Evolutionary conservation across 2,888 invertebrate species (phyloP), one percentile per base, ranked within the genome.

Genomic region (Drosophila limbata): DNA sequence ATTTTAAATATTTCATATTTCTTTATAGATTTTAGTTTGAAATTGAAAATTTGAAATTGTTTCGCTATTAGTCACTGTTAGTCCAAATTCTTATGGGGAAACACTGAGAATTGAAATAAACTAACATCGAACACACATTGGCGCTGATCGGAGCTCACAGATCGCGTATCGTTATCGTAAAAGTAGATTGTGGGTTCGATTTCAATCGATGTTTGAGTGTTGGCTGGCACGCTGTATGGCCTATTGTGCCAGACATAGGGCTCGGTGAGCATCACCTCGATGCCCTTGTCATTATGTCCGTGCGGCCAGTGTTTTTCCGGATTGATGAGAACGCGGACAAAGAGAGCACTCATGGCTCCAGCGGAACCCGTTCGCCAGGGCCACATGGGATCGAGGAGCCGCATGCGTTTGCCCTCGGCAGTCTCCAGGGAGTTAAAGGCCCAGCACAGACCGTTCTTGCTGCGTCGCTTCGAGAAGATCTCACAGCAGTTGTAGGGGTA

Each of bases 391-490:
- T 90, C 90, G 3, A 66, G 13, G 2, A 73, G 64, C 37, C 83
- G 73, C 81, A 74, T 88, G 5, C 73, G 77, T 17, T 71, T 77
- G 2, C 88, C 90, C 10, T 86, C 88, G 0, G 69, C 81, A 2
- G 89, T 90, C 42, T 92, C 89, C 11, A 91, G 84, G 0, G 93
- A 92, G 84, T 94, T 94, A 77, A 94, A 94, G 0, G 93, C 84
- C 90, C 92, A 93, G 66, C 94, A 94, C 10, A 93, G 79, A 0
- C 94, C 94, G 63, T 91, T 91, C 71, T 93, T 93, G 31, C 93
- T 93, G 68, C 90, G 92, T 37, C 93, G 92, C 45, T 90, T 83
- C 6, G 92, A 91, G 69, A 94, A 93, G 33, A 93, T 88, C 11
- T 92, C 91, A 73, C 94, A 93, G 71, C 94, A 94, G 28, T 93